Conservation (phyloP, 2,113 vertebrate species). For the Tenebrosternarchus preto region DNA sequence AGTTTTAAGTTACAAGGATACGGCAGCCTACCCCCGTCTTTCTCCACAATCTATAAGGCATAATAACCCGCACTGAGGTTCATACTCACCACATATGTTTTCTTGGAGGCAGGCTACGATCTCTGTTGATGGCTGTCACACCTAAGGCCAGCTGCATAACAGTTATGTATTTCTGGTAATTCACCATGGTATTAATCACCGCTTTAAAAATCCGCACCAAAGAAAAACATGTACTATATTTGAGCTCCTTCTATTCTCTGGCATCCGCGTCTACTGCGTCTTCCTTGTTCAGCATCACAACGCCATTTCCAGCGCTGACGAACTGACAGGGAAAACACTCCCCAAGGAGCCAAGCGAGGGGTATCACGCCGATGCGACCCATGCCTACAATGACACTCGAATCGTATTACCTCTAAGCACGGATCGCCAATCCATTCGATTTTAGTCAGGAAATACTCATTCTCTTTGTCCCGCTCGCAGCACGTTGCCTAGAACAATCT, state of each 20-base stretch:
- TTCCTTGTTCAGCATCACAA: slow-evolving; percentile 47
- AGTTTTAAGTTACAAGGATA: slow-evolving; percentile 56
- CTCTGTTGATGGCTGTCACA: slow-evolving; percentile 96
- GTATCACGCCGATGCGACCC: too few relatives aligned
- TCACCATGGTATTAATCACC: slow-evolving; percentile 91
- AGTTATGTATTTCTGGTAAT: slow-evolving; percentile 99
- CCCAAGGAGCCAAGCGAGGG: too few relatives aligned
- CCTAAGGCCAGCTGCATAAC: slow-evolving; percentile 98
- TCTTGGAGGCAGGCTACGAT: slow-evolving; percentile 93
- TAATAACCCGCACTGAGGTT: slow-evolving; percentile 64
- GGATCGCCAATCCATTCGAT: slow-evolving; percentile 68
- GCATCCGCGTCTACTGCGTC: neutral
- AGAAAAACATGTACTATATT: slow-evolving; percentile 85
- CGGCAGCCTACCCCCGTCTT: slow-evolving; percentile 46
- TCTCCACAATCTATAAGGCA: slow-evolving; percentile 61
- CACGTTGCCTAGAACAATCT: slow-evolving; percentile 61
- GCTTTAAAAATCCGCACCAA: slow-evolving; percentile 86
- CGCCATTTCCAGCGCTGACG: slow-evolving; percentile 79
- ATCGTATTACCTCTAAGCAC: slow-evolving; percentile 26
- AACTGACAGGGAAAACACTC: slow-evolving; percentile 71
- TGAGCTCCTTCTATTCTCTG: slow-evolving; percentile 52
- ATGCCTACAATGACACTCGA: too few relatives aligned
- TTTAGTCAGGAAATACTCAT: slow-evolving; percentile 69
- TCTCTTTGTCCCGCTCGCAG: slow-evolving; percentile 46
- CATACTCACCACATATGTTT: slow-evolving; percentile 95